phyloP scores from a whole-genome alignment of 2,113 vertebrate genomes.

The Bufo bufo region DNA sequence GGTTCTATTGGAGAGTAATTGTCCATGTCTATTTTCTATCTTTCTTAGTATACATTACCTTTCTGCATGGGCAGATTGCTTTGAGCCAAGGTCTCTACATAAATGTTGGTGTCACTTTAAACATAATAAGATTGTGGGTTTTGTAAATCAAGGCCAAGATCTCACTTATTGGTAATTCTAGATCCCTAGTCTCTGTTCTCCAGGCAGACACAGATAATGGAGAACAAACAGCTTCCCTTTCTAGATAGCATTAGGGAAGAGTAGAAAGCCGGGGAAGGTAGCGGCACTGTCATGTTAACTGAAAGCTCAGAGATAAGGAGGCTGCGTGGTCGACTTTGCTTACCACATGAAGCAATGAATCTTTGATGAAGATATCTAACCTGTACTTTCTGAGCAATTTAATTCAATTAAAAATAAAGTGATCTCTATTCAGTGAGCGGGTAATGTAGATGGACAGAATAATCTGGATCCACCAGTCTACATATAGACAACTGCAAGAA shows the following conservation, averaged over 20 bases:
- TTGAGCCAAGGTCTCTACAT: conserved; percentile 6
- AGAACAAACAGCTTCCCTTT: conserved; percentile 44
- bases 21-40: background rate
- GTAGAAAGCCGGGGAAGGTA: conserved; percentile 22
- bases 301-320: conserved; percentile 67
- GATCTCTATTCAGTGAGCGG: conserved; percentile 65
- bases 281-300: conserved; percentile 52
- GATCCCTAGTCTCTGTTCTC: conserved; percentile 9
- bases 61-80: background rate
- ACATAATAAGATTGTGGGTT: conserved; percentile 44
- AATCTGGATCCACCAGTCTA: conserved; percentile 3
- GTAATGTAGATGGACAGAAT: conserved; percentile 31
- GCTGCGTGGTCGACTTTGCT: conserved; percentile 77
- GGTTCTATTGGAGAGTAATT: background rate
- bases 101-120: conserved; percentile 33
- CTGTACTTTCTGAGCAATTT: conserved; percentile 85
- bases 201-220: conserved; percentile 34
- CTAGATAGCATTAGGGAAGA: conserved; percentile 43
- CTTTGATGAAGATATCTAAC: conserved; percentile 83
- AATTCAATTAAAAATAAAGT: conserved; percentile 88
- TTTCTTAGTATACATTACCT: background rate
- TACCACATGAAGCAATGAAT: conserved; percentile 80
- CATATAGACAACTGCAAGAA: background rate
- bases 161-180: conserved; percentile 31
- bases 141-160: conserved; percentile 29